Base-by-base conservation (phyloP, 2,797 vertebrate species). In the Heteromormyrus szaboi region DNA sequence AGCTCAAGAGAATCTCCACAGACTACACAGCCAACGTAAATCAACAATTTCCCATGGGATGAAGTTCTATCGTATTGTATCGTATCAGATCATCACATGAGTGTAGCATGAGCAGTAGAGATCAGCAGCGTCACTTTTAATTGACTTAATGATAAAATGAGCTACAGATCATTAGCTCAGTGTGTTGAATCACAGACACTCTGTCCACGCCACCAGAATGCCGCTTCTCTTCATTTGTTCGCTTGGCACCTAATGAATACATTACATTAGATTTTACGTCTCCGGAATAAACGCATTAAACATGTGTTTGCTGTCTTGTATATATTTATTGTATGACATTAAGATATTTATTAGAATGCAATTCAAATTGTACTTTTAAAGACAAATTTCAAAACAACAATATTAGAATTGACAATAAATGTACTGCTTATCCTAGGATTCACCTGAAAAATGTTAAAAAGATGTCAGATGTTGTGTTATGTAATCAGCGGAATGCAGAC, bases 151-250 rank as follows among this genome's bases (percentile, higher is more conserved):
- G 91, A 93, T 89, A 89, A 89, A 92, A 91, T 89, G 79, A 89
- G 91, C 41, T 89, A 93, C 94, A 93, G 91, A 93, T 95, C 94
- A 94, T 95, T 94, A 94, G 89, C 90, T 91, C 92, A 85, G 91
- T 84, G 91, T 48, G 88, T 87, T 85, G 92, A 91, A 85, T 86
- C 90, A 59, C 79, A 89, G 89, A 51, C 88, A 89, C 88, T 19
- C 51, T 83, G 89, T 89, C 90, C 50, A 81, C 89, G 86, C 92
- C 91, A 90, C 88, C 91, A 65, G n/a, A 89, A 90, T 29, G 9
- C 14, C 9, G 17, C 54, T 84, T 79, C 12, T 65, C 89, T 90
- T 72, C 44, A 79, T 89, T 90, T 86, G 84, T 91, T 90, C 62
- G 51, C 86, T 89, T 89, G 87, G 44, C 56, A 76, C 29, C 53